Evolutionary conservation across 2,888 invertebrate species (phyloP).

Genomic region (Pachymerium ferrugineum): DNA sequence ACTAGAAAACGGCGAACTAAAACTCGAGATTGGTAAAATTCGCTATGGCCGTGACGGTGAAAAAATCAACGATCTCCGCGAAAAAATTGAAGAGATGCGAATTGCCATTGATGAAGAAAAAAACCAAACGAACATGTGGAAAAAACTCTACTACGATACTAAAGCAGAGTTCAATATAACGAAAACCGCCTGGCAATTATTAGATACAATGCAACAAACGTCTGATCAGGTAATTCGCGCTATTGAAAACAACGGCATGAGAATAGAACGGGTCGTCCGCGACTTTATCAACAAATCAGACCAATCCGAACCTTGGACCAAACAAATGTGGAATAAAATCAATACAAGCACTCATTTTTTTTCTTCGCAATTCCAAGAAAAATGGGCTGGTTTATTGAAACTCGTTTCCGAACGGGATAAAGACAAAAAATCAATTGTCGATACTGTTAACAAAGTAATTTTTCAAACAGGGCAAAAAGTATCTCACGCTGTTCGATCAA

Average conservation of each 20-base stretch:
- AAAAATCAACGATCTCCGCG: not conserved
- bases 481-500: not conserved
- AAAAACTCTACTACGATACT: not conserved
- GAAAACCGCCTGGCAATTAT: not conserved
- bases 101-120: conserved; percentile 1
- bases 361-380: not conserved
- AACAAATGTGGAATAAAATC: not conserved
- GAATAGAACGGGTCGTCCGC: not conserved
- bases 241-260: not conserved
- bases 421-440: not conserved
- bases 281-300: not conserved
- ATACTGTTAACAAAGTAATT: not conserved
- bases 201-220: not conserved
- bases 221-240: not conserved
- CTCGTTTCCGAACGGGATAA: not conserved
- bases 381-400: not conserved
- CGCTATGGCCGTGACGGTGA: not conserved
- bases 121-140: conserved; percentile 18
- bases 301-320: not conserved
- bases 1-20: not conserved
- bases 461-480: not conserved
- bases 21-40: conserved; percentile 27
- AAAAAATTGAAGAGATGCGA: conserved; percentile 5
- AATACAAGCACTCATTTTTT: not conserved
- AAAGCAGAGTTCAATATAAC: not conserved